Base-by-base conservation (phyloP, 2,888 invertebrate species). In the Phengaris arion region DNA sequence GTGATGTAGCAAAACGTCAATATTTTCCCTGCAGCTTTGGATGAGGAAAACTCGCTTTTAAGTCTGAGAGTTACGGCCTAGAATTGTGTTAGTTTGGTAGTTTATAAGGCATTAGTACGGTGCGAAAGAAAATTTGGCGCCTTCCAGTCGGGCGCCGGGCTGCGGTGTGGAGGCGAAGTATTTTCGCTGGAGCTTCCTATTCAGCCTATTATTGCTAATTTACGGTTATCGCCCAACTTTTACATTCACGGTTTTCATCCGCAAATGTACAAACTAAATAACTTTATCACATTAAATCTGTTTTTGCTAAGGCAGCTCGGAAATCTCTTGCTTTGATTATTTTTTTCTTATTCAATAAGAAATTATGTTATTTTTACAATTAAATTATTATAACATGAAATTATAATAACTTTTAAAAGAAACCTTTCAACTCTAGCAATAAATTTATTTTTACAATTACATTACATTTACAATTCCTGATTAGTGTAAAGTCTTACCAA, bases 101-200 rank as follows among this genome's bases (percentile, higher is more conserved):
- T 45, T 15, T 15, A 75, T 80, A 74, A n/a, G 74, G 74, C 83
- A 68, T 85, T 87, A 80, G 8, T 1, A 75, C 77, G 85, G 83
- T 84, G 83, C 82, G 54, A 22, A 81, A 75, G 83, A 84, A 85
- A 82, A 80, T 82, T 85, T 84, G 91, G 90, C 91, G 91, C 87
- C 91, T 88, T 87, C 85, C 88, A 74, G 89, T 78, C 86, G 81
- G 90, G 80, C 89, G 91, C 90, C 91, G 88, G 87, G 74, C 87
- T 89, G 86, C 84, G 75, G 76, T 85, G 79, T 81, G 79, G 83
- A 83, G 86, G 87, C 87, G 82, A 83, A 85, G 83, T 86, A 85
- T 85, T 85, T 79, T 82, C 81, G 83, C 82, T 81, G 83, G 84
- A 83, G 85, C 86, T 91, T 90, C 91, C 90, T 84, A 80, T 85